Evolutionary conservation across 2,797 vertebrate genomes (phyloP).

Genomic region (Halcyon smyrnensis): DNA sequence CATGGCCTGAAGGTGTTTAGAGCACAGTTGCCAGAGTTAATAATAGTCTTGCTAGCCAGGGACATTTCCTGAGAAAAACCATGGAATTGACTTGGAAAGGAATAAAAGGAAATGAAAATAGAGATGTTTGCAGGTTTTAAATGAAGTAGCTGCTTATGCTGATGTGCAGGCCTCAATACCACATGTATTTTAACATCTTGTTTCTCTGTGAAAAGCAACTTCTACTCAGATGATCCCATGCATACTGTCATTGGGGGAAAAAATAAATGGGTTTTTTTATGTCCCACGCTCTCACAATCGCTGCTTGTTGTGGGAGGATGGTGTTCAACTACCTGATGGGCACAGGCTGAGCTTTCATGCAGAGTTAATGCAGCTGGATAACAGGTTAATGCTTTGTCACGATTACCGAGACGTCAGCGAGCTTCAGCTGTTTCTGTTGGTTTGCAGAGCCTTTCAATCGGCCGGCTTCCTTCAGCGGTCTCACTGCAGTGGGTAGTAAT

Average conservation of each 20-base stretch:
- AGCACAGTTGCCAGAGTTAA: not conserved
- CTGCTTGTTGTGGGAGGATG: not conserved
- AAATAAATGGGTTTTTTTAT: not conserved
- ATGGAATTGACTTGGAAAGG: not conserved
- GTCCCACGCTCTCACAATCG: not conserved
- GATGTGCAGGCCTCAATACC: not conserved
- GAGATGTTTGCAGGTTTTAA: not conserved
- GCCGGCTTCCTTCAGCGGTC: constrained; percentile 89
- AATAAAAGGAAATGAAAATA: not conserved
- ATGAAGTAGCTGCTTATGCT: not conserved
- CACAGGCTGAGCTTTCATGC: not conserved
- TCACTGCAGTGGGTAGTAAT: constrained; percentile 92
- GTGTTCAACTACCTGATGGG: not conserved
- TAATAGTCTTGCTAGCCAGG: not conserved
- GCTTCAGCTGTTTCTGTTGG: constrained; percentile 20
- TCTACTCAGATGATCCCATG: not conserved
- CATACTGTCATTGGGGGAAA: not conserved
- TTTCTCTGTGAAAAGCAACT: not conserved
- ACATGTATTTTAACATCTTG: not conserved
- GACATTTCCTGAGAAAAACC: not conserved
- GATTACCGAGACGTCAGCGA: not conserved
- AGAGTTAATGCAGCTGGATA: not conserved
- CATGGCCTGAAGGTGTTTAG: not conserved
- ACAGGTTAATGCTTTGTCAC: rapidly evolving
- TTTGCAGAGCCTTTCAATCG: constrained; percentile 91